Evolutionary conservation across 2,888 invertebrate genomes (phyloP), one percentile per base, ranked within the genome.

Genomic region (Halictus ligatus): DNA sequence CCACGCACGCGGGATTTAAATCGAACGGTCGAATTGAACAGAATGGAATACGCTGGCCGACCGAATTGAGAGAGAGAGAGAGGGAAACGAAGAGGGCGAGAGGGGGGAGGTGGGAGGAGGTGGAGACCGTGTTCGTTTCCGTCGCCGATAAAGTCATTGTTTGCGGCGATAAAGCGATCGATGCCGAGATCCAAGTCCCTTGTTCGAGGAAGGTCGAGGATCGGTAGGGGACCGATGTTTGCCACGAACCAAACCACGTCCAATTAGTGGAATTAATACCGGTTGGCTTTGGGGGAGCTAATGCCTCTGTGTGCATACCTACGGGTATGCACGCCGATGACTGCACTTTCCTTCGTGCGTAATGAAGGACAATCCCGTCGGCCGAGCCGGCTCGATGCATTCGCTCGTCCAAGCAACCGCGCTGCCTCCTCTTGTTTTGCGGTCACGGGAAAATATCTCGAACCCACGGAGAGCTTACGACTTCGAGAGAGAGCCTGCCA

Each of bases 231-330:
- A 91, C 90, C 91, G 91, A 92, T 94, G 92, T 94, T 93, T 93
- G 93, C 92, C 91, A 89, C 92, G 92, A 93, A 92, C 91, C 91
- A 93, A 94, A 93, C 94, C 94, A 93, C 94, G 93, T 93, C 94
- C 94, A 94, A 94, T 94, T 94, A 94, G 94, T 94, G 93, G 93
- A 94, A 94, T 94, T 94, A 94, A 94, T 94, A 93, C 92, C 91
- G 92, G 92, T 91, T 90, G 92, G 91, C 93, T 93, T 93, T 93
- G 92, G 92, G 93, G 92, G 92, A 93, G 92, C 92, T 94, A 94
- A 94, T 94, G 92, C 94, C 92, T 91, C 90, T 91, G 90, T 91
- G 89, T 91, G 89, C 89, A 90, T 91, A 90, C 91, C 89, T 91
- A 89, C 90, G 91, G 90, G 91, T 90, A 92, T 91, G 91, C 93